phyloP scores from a whole-genome alignment of 2,113 vertebrate species.

The Hypomesus transpacificus region DNA sequence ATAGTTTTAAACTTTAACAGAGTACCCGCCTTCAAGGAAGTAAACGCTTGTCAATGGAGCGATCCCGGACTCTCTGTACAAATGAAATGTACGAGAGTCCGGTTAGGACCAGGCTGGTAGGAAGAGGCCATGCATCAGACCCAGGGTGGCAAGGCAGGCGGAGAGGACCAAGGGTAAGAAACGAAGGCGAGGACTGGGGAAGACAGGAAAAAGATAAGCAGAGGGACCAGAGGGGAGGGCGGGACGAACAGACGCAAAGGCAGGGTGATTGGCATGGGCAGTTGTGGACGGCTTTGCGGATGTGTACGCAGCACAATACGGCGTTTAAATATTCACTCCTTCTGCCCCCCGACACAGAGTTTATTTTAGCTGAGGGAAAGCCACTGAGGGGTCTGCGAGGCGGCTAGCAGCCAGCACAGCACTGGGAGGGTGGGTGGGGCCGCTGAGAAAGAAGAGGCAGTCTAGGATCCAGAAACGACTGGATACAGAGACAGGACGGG shows the following conservation, averaged over 20 bases:
- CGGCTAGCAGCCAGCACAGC: background rate
- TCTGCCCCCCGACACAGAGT: conserved; percentile 2
- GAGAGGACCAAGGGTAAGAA: background rate
- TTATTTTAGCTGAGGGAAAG: background rate
- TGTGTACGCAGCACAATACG: background rate
- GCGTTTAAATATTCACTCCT: conserved; percentile 13
- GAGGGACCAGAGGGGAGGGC: background rate
- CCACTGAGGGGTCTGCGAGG: background rate
- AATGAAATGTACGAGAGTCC: too few species aligned
- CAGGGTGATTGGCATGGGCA: background rate
- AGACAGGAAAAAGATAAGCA: background rate
- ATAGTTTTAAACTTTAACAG: too few species aligned
- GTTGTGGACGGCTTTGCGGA: background rate
- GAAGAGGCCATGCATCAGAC: background rate
- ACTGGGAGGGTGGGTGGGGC: background rate
- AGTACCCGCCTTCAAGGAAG: too few species aligned
- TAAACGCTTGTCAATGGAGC: too few species aligned
- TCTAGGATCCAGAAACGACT: background rate
- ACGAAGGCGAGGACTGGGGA: background rate
- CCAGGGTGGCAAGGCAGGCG: background rate
- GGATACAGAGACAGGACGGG: background rate
- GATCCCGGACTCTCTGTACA: too few species aligned
- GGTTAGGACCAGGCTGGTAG: too few species aligned
- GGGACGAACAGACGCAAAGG: background rate
- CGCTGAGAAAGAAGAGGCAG: background rate